Evolutionary conservation across 2,113 vertebrate species (phyloP).

Genomic region (Cyanoderma ruficeps): DNA sequence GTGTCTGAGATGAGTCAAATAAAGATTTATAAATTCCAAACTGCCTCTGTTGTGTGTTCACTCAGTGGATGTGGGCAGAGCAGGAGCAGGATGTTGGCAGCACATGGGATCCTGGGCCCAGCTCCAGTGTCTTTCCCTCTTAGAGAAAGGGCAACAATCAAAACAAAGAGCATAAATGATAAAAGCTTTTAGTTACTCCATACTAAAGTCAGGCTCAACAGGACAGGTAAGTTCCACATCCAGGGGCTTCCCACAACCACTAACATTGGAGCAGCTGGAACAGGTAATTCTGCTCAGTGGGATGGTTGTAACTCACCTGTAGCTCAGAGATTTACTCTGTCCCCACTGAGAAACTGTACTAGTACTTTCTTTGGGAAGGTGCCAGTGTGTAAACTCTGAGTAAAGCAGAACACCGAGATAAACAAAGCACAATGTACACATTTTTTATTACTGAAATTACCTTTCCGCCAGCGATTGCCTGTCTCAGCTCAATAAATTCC

Average conservation of each 20-base stretch:
- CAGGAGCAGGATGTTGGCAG: neutral
- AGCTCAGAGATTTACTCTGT: neutral
- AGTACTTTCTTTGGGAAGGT: constrained; percentile 36
- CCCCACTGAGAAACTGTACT: neutral
- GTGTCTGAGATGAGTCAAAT: neutral
- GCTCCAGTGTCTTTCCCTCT: neutral
- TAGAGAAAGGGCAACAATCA: neutral
- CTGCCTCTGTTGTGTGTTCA: neutral
- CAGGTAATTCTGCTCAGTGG: neutral
- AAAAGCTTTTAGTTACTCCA: neutral
- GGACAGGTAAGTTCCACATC: neutral
- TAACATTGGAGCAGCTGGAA: neutral
- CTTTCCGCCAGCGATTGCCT: neutral
- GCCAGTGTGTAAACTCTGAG: constrained; percentile 32
- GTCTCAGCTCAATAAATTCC: constrained; percentile 34
- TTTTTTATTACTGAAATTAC: constrained; percentile 25
- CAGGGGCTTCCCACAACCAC: neutral
- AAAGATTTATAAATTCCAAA: neutral
- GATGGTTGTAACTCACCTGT: neutral
- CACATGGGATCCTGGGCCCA: neutral
- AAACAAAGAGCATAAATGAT: neutral
- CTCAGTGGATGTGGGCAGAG: neutral
- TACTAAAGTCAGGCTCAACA: neutral
- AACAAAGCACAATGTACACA: constrained; percentile 26
- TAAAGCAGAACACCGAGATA: constrained; percentile 13